Evolutionary conservation across 2,888 invertebrate species (phyloP).

Genomic region (Arge pagana): DNA sequence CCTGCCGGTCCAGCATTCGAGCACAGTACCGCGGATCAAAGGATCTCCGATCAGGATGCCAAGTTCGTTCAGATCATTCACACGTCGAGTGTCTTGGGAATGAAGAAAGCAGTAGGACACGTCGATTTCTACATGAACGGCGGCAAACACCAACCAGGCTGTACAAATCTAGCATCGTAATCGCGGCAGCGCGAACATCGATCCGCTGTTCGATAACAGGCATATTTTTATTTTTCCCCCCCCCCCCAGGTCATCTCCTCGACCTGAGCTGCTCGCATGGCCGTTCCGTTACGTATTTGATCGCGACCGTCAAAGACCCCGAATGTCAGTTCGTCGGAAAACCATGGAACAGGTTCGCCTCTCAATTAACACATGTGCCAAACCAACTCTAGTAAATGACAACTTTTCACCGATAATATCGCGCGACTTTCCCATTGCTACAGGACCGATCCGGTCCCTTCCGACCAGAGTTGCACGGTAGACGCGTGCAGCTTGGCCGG

Average conservation of each 20-base stretch:
- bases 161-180: neutral
- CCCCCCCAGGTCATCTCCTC: neutral
- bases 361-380: neutral
- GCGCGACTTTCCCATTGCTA: neutral
- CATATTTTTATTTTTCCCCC: no score
- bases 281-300: slow-evolving; percentile 12
- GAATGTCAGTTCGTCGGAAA: slow-evolving; percentile 9
- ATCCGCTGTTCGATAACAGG: neutral
- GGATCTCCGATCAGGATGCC: slow-evolving; percentile 13
- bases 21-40: neutral
- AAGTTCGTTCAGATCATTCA: slow-evolving; percentile 15
- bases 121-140: slow-evolving; percentile 16
- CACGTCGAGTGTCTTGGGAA: slow-evolving; percentile 13
- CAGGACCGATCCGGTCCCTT: neutral
- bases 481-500: slow-evolving; percentile 5
- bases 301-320: slow-evolving; percentile 8
- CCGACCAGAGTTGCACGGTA: neutral
- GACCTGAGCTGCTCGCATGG: slow-evolving; percentile 18
- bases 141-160: slow-evolving; percentile 4
- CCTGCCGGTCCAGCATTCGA: slow-evolving; percentile 16
- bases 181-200: neutral
- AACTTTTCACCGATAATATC: no score
- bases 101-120: slow-evolving; percentile 17
- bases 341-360: slow-evolving; percentile 2
- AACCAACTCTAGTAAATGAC: neutral